A percentile compares a stretch with the other conserved stretches of the same genome.
These are phyloP conservation scores for Cardinalis cardinalis DNA, from an alignment of 2,113 vertebrate genomes.

Conservation along the genomic window DNA sequence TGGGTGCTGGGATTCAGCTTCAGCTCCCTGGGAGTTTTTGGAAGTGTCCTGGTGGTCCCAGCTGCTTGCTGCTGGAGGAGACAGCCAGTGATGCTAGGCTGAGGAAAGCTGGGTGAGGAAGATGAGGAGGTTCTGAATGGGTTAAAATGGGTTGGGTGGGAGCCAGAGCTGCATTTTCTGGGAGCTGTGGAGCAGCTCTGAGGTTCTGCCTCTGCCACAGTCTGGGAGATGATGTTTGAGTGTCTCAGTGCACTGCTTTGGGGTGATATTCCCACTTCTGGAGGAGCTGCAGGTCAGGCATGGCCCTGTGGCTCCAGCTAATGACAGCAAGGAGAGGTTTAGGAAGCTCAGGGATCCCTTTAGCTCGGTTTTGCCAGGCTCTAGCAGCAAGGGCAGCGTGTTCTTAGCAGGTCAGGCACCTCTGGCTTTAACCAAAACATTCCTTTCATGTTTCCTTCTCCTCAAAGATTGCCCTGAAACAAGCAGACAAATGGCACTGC, in stretches of 20 bases:
- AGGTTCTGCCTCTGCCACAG: rapidly evolving
- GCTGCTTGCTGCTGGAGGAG: not conserved
- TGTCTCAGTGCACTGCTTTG: not conserved
- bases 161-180: not conserved
- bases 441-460: not conserved
- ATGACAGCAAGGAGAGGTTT: not conserved
- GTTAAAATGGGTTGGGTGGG: not conserved
- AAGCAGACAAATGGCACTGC: rapidly evolving
- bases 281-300: not conserved
- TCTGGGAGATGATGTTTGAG: not conserved
- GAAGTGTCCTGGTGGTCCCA: not conserved
- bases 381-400: not conserved
- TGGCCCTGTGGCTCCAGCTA: not conserved
- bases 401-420: not conserved
- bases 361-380: rapidly evolving
- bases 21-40: not conserved
- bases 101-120: not conserved
- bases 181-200: not conserved
- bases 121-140: not conserved
- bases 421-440: not conserved
- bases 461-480: not conserved
- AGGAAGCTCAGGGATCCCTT: too few species aligned
- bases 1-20: not conserved
- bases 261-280: not conserved
- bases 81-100: rapidly evolving